Base-by-base conservation (phyloP, 2,113 vertebrate genomes). In the Ptilonorhynchus violaceus region DNA sequence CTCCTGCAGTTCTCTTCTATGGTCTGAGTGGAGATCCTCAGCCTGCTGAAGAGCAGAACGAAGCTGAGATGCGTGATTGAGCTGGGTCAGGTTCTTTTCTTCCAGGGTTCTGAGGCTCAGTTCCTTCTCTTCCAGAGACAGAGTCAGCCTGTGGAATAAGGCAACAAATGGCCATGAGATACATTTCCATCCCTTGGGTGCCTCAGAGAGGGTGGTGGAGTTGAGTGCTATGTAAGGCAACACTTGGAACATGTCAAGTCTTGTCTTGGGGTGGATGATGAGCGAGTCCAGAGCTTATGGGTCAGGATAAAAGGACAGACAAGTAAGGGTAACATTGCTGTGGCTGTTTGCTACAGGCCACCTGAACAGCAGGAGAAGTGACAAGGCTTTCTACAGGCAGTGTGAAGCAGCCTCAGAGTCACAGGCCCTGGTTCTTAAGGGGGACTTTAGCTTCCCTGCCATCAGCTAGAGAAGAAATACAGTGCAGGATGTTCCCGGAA, bases 41-140 rank as follows among this genome's bases (percentile, higher is more conserved):
- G 98, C 95, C 47, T 97, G 82, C 7, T 92, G 86, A 73, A 97
- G 25, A 53, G 94, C 85, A 83, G 95, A 94, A 72, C 13, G 91
- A 72, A 98, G 70, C 49, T 90, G 91, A 66, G 56, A 94, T 33
- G 93, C 74, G 78, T 98, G 76, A 6, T 23, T 93, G 39, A 90
- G 94, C 62, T 83, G 96, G 52, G 79, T 69, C 68, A 89, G 75
- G 37, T 95, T 97, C 19, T 92, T 92, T 90, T 98, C 97, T 96
- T 98, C 96, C 72, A 98, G 89, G 53, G 77, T 82, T 81, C 93
- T 91, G 62, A 98, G 92, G 73, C 42, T 96, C 49, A 96, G 64
- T 33, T 98, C 97, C 50, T 98, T 98, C 89, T 98, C 97, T 50
- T 92, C 92, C 85, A 98, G 94, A 11, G 92, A 97, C 18, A 91